A percentile compares a stretch with the other conserved stretches of the same genome.
These are phyloP conservation scores for Zapus hudsonius DNA, from an alignment of 2,113 vertebrate species.

Conservation along the genomic window DNA sequence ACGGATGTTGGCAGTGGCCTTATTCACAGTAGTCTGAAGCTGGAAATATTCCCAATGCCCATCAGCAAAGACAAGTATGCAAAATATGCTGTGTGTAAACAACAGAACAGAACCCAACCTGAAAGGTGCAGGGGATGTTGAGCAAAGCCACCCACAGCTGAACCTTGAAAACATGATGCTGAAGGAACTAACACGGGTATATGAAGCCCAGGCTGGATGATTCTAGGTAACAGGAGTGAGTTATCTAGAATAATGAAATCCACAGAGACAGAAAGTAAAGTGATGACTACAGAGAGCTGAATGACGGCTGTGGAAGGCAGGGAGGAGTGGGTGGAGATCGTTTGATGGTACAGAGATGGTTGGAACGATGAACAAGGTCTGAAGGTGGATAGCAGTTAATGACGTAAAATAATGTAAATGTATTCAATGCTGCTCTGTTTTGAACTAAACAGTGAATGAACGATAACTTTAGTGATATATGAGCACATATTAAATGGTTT, in stretches of 20 bases:
- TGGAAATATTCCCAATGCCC: not conserved
- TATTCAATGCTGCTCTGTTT: not conserved
- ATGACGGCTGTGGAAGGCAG: too few relatives aligned
- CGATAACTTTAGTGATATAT: not conserved
- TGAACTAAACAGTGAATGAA: not conserved
- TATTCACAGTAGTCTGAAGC: not conserved
- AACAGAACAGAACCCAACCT: not conserved
- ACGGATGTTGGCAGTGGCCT: not conserved
- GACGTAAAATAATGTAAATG: not conserved
- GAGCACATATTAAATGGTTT: not conserved
- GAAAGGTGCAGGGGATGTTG: slow-evolving; percentile 7
- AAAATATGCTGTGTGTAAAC: too few relatives aligned
- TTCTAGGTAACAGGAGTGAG: not conserved
- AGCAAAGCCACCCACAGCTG: not conserved
- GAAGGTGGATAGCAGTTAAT: not conserved
- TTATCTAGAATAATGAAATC: not conserved
- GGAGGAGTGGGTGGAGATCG: too few relatives aligned
- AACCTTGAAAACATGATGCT: too few relatives aligned
- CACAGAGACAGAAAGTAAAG: not conserved
- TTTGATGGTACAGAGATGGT: too few relatives aligned
- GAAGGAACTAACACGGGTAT: not conserved
- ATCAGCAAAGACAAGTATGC: not conserved
- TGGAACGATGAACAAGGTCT: not conserved
- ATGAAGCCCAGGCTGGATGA: not conserved
- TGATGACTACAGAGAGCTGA: not conserved